phyloP scores from a whole-genome alignment of 2,797 vertebrate species.

The Hippocampus kuda region DNA sequence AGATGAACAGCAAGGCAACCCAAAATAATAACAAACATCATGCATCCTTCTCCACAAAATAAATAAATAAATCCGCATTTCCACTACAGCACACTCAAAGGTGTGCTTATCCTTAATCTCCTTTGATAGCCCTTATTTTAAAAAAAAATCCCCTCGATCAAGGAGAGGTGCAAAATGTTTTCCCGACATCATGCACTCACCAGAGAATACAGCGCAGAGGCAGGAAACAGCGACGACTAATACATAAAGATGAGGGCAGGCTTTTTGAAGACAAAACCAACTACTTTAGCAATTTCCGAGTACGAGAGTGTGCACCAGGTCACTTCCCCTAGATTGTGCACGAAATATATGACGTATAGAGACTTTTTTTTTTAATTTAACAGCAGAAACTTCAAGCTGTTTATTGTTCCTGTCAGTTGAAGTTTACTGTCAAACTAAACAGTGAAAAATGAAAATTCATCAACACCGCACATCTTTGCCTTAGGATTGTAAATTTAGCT shows the following conservation, averaged over 20 bases:
- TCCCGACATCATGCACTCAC: conserved; percentile 41
- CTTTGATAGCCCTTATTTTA: conserved; percentile 48
- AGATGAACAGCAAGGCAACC: conserved; percentile 25
- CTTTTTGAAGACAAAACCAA: conserved; percentile 44
- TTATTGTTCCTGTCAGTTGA: too few species aligned
- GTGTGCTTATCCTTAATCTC: conserved; percentile 59
- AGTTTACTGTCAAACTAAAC: too few species aligned
- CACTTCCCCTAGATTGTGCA: conserved; percentile 29
- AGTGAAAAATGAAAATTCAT: too few species aligned
- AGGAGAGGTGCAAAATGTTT: conserved; percentile 34
- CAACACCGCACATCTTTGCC: too few species aligned
- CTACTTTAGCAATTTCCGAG: conserved; percentile 39
- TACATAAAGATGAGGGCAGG: conserved; percentile 42
- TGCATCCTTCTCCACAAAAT: too few species aligned
- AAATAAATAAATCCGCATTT: not conserved
- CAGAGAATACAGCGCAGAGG: conserved; percentile 27
- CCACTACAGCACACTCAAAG: conserved; percentile 35
- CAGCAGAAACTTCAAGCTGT: too few species aligned
- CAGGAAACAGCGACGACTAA: conserved; percentile 26
- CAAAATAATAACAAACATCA: conserved; percentile 34
- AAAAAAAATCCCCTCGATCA: conserved; percentile 7
- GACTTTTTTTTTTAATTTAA: not conserved
- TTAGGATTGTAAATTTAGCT: too few species aligned
- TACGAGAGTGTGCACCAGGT: conserved; percentile 27
- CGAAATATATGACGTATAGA: conserved; percentile 18